Evolutionary conservation across 2,888 invertebrate species (phyloP).

Genomic region (Netelia virgata): DNA sequence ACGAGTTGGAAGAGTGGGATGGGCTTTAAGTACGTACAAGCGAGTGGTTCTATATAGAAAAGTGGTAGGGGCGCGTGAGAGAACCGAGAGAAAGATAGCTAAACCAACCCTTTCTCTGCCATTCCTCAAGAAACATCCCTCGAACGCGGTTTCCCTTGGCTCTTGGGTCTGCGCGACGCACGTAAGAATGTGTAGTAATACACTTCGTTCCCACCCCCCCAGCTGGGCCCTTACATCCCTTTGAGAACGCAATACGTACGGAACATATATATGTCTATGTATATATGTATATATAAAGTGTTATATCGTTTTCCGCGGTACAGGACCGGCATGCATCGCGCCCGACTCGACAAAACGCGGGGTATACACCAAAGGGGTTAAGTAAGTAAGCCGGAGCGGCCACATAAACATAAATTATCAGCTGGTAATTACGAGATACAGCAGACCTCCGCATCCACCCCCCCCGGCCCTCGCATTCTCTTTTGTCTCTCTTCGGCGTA

Average conservation of each 20-base stretch:
- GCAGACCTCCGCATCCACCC: constrained; percentile 71
- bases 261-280: neutral
- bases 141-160: constrained; percentile 61
- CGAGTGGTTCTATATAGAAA: constrained; percentile 67
- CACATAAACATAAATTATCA: constrained; percentile 85
- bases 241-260: neutral
- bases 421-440: constrained; percentile 85
- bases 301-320: constrained; percentile 44
- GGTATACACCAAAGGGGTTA: constrained; percentile 80
- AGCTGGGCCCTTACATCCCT: constrained; percentile 17
- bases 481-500: constrained; percentile 66
- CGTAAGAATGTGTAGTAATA: constrained; percentile 84
- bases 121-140: constrained; percentile 68
- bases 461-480: constrained; percentile 40
- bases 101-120: constrained; percentile 45
- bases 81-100: constrained; percentile 45
- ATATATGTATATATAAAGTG: neutral
- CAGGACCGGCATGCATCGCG: constrained; percentile 67
- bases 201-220: constrained; percentile 76
- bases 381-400: constrained; percentile 80
- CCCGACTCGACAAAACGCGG: constrained; percentile 49
- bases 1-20: constrained; percentile 29
- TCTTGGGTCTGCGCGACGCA: constrained; percentile 67
- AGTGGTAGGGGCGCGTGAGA: constrained; percentile 51
- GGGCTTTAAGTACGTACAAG: constrained; percentile 81